Percentiles rank a stretch among this genome's conserved stretches.
phyloP scores from a whole-genome alignment of 1,140 invertebrate species.

The Camponotus floridanus region DNA sequence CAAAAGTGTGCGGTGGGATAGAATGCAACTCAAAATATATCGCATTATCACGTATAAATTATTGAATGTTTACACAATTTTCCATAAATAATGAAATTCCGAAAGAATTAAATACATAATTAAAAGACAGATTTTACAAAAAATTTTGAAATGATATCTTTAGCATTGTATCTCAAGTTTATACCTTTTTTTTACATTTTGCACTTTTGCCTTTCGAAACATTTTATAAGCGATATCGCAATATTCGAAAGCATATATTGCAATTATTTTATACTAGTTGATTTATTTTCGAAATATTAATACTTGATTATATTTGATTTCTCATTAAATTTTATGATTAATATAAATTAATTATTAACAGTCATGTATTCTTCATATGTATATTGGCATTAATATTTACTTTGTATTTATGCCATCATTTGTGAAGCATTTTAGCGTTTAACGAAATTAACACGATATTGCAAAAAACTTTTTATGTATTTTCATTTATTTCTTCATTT shows the following conservation, averaged over 20 bases:
- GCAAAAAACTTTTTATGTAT: background rate
- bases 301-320: background rate
- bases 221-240: background rate
- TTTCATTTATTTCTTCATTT: background rate
- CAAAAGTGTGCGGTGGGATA: constrained; percentile 23
- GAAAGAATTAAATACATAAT: constrained; percentile 12
- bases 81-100: constrained; percentile 3
- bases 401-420: background rate
- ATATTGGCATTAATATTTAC: background rate
- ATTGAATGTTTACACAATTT: constrained; percentile 43
- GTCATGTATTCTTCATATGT: too few species aligned
- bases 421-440: background rate
- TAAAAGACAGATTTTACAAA: constrained; percentile 42
- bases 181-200: constrained; percentile 24
- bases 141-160: constrained; percentile 37
- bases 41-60: background rate
- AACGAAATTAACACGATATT: background rate
- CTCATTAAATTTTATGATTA: background rate
- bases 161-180: constrained; percentile 44
- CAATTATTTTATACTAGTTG: constrained; percentile 15
- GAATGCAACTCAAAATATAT: constrained; percentile 33
- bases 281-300: background rate
- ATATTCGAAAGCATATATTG: background rate
- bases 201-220: constrained; percentile 20
- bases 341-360: background rate